A percentile compares a stretch with the other conserved stretches of the same genome.
Conservation (phyloP, 1,140 invertebrate species). For the Meteorus sp. region DNA sequence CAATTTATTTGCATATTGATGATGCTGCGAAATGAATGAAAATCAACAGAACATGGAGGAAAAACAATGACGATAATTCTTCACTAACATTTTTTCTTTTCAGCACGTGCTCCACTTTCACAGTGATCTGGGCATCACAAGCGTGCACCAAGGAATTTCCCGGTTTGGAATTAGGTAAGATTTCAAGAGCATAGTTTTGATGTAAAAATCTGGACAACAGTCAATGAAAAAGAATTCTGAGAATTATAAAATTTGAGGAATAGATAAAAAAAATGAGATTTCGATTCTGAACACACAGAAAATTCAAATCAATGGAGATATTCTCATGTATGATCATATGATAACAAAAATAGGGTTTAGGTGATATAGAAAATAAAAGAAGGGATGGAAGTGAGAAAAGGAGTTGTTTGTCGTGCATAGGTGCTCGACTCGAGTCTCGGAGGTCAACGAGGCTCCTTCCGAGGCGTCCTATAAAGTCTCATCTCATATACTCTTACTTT, state of each 20-base stretch:
- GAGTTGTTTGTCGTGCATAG: conserved; percentile 18
- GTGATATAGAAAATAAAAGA: conserved; percentile 14
- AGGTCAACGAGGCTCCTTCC: conserved; percentile 23
- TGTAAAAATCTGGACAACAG: background rate
- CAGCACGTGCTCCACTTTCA: conserved; percentile 79
- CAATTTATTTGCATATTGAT: too few species aligned
- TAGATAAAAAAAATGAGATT: background rate
- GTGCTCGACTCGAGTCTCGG: conserved; percentile 17
- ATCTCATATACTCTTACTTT: conserved; percentile 11
- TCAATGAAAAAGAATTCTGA: background rate
- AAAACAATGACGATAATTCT: too few species aligned
- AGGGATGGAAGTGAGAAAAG: background rate
- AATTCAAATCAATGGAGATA: too few species aligned
- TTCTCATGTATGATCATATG: too few species aligned
- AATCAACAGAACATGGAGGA: background rate
- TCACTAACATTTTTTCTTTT: conserved; percentile 33
- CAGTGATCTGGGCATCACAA: conserved; percentile 75
- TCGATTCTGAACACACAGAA: background rate
- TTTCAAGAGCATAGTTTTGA: background rate
- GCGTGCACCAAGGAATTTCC: conserved; percentile 72
- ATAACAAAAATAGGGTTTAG: too few species aligned
- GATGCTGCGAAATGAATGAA: background rate
- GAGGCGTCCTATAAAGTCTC: conserved; percentile 18
- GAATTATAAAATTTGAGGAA: background rate
- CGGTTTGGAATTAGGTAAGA: conserved; percentile 69